phyloP scores from a whole-genome alignment of 2,888 invertebrate species.

The Ceraclea dissimilis region DNA sequence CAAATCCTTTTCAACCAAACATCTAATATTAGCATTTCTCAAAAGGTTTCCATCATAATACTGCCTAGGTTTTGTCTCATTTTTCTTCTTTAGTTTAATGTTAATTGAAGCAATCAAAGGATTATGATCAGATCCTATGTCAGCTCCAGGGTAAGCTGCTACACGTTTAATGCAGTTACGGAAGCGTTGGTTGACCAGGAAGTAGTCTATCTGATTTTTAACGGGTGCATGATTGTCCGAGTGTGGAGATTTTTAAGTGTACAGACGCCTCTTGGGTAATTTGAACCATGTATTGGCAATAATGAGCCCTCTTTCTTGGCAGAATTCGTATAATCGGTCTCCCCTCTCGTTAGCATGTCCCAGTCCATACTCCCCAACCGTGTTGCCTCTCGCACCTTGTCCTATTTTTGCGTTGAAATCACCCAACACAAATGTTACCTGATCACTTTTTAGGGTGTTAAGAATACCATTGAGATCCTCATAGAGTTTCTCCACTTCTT shows the following conservation, averaged over 20 bases:
- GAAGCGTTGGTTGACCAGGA: background rate
- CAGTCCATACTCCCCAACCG: background rate
- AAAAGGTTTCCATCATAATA: background rate
- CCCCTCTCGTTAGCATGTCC: background rate
- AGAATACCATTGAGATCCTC: background rate
- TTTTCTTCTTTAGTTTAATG: background rate
- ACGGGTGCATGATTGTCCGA: background rate
- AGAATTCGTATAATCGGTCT: background rate
- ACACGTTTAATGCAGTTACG: background rate
- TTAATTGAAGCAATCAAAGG: background rate
- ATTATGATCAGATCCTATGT: slow-evolving; percentile 1
- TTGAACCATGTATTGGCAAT: background rate
- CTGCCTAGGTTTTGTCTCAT: background rate
- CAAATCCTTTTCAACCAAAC: background rate
- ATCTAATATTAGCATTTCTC: background rate
- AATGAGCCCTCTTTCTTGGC: background rate
- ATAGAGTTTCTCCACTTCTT: background rate
- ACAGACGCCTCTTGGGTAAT: background rate
- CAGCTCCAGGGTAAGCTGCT: background rate
- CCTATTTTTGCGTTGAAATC: background rate
- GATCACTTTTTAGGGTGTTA: background rate
- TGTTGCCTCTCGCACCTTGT: background rate
- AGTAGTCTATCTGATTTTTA: background rate
- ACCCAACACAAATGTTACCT: background rate
- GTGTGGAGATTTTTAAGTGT: background rate